A percentile compares a stretch with the other conserved stretches of the same genome.
phyloP scores from a whole-genome alignment of 2,113 vertebrate genomes.

The Ceyx margarethae region DNA sequence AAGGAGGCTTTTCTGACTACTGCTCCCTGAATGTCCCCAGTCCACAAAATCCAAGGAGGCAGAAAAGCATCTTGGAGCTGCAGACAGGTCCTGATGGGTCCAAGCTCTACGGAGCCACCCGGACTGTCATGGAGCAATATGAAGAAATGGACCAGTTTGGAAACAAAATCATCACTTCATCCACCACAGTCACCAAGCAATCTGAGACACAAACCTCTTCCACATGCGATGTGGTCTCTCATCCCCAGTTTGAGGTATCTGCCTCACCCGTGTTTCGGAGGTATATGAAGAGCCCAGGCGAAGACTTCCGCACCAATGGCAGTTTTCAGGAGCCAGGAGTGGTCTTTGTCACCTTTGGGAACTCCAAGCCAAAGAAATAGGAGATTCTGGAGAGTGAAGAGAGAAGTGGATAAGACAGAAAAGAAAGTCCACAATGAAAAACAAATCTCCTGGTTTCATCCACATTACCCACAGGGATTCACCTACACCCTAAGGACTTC shows the following conservation, averaged over 20 bases:
- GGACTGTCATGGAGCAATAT: constrained; percentile 79
- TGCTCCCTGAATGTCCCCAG: constrained; percentile 9
- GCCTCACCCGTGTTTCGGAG: constrained; percentile 72
- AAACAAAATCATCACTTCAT: constrained; percentile 80
- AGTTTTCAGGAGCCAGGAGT: constrained; percentile 71
- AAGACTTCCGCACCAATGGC: constrained; percentile 49
- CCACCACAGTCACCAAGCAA: constrained; percentile 78
- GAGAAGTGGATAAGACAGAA: not conserved
- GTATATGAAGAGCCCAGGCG: constrained; percentile 60
- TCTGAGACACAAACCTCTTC: constrained; percentile 70
- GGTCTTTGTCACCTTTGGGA: constrained; percentile 80
- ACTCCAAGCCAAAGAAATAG: constrained; percentile 50
- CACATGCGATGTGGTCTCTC: constrained; percentile 29
- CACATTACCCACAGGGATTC: not conserved
- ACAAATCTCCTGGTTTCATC: not conserved
- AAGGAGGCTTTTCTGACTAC: constrained; percentile 24
- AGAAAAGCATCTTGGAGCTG: constrained; percentile 82
- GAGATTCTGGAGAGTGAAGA: not conserved
- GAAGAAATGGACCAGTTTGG: constrained; percentile 80
- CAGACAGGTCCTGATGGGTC: constrained; percentile 73
- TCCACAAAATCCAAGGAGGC: constrained; percentile 61
- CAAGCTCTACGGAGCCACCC: constrained; percentile 70
- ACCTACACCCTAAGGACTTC: not conserved
- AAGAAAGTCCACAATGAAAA: not conserved
- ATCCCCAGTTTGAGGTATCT: constrained; percentile 59